Conservation (phyloP, 2,888 invertebrate genomes). For the Congeria kusceri region DNA sequence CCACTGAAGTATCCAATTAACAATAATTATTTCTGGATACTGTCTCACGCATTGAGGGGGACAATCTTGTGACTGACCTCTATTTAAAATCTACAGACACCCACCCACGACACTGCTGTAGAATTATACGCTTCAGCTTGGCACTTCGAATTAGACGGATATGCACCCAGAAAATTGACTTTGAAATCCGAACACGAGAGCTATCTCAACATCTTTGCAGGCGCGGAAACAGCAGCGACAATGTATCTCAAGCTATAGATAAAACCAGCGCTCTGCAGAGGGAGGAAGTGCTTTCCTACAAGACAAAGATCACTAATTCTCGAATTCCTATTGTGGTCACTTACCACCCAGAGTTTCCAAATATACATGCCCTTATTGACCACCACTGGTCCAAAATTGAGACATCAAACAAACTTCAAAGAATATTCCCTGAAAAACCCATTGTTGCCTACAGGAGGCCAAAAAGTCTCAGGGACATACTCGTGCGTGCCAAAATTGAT, state of each 20-base stretch:
- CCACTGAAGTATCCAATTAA: conserved; percentile 8
- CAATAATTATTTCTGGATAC: conserved; percentile 23
- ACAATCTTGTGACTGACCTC: conserved; percentile 3
- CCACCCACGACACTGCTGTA: conserved; percentile 9
- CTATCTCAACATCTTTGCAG: not conserved
- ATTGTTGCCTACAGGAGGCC: conserved; percentile 8
- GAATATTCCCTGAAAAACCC: conserved; percentile 3
- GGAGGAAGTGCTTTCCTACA: not conserved
- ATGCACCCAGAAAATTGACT: not conserved
- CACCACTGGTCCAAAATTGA: conserved; percentile 8
- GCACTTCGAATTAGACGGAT: conserved; percentile 13
- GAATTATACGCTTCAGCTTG: conserved; percentile 1
- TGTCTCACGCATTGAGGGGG: not conserved
- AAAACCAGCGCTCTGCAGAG: not conserved
- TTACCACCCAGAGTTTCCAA: not conserved
- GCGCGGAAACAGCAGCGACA: not conserved
- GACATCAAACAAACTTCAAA: not conserved
- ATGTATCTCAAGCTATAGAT: not conserved
- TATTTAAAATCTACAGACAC: conserved; percentile 21
- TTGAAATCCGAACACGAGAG: not conserved
- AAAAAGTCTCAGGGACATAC: conserved; percentile 9
- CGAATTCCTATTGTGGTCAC: conserved; percentile 5
- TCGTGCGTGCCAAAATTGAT: not conserved
- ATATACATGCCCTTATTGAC: not conserved
- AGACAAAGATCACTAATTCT: not conserved